phyloP scores from a whole-genome alignment of 2,797 vertebrate genomes.

The Myotis planiceps region DNA sequence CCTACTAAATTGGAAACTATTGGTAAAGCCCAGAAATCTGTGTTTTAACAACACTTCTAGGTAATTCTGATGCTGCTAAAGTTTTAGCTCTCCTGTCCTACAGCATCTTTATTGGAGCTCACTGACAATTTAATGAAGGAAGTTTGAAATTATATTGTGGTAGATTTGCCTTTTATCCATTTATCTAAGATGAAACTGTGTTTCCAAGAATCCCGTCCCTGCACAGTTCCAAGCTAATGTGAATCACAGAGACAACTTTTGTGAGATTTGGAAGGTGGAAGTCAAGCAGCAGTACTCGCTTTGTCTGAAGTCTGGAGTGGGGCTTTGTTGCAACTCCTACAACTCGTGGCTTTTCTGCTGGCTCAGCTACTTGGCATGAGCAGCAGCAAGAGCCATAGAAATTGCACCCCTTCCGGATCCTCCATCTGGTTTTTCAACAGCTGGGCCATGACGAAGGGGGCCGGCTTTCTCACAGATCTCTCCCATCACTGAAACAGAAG shows the following conservation, averaged over 20 bases:
- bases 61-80: background rate
- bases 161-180: background rate
- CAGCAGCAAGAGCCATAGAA: background rate
- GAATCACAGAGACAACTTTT: background rate
- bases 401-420: background rate
- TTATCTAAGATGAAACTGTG: background rate
- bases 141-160: background rate
- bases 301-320: background rate
- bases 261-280: background rate
- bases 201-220: background rate
- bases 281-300: rapidly evolving
- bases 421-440: background rate
- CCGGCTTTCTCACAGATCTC: background rate
- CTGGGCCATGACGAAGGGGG: background rate
- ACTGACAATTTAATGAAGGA: background rate
- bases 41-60: background rate
- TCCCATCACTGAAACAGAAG: background rate
- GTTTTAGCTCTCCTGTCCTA: background rate
- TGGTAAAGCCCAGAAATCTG: background rate
- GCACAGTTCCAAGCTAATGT: background rate
- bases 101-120: background rate
- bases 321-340: background rate
- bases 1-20: background rate
- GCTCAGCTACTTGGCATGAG: background rate
- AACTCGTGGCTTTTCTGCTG: background rate